Base-by-base conservation (phyloP, 2,113 vertebrate species). In the Nibea coibor region DNA sequence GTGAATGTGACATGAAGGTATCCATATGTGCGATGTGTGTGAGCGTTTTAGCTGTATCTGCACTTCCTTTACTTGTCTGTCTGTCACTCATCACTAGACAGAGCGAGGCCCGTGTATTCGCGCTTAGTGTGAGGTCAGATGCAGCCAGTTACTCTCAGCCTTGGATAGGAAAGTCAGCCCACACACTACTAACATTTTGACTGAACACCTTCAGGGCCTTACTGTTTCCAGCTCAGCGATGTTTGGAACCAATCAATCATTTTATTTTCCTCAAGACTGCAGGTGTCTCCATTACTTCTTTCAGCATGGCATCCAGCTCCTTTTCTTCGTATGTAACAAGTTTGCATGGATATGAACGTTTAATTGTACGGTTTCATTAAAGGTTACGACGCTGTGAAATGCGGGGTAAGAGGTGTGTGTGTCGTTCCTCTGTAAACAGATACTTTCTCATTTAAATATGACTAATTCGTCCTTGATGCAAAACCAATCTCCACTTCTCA, bases 151-250 rank as follows among this genome's bases (percentile, higher is more conserved):
- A 66, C 53, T 76, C 35, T 12, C 57, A 61, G 35, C 28, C 31
- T 56, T 61, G 47, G 51, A 66, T 17, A 45, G 62, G 10, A 66
- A 62, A 62, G 59, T 58, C 70, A 80, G n/a, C 85, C 85, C 63
- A 83, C 80, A 69, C 57, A 69, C 57, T n/a, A 59, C 72, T 45
- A 57, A 70, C 54, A 75, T 64, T 75, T 71, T 39, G 64, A 71
- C 73, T 67, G 43, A 63, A 87, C 67, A 77, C 76, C 83, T 84
- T 56, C 56, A 73, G 73, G 80, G 64, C 51, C n/a, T 78, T 8
- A 39, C 65, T 35, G 53, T 69, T 22, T 82, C n/a, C 1, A 61
- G 35, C 79, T 75, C 61, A 70, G 64, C 14, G 59, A 20, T 35
- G 45, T 39, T 48, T 72, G 64, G 48, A 76, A 45, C 7, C 11